These are phyloP conservation scores for Romanogobio albipinnatus DNA, from an alignment of 2,113 vertebrate species.

Conservation along the genomic window DNA sequence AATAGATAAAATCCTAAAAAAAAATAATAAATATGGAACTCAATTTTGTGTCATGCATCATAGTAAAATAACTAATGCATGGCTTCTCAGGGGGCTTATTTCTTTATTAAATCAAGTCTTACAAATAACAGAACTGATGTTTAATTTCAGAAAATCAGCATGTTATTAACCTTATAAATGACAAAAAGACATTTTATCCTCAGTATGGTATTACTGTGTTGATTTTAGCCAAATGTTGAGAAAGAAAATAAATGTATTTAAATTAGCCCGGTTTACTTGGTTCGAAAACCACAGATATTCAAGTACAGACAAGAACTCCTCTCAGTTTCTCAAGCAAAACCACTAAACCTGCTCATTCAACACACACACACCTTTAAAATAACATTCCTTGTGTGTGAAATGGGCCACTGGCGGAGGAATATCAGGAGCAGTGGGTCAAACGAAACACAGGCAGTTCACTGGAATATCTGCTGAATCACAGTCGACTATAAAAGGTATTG, in stretches of 20 bases:
- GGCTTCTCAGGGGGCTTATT: no score
- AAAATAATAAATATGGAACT: no score
- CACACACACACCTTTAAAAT: conserved; percentile 13
- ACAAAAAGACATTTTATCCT: neutral
- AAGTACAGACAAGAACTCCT: conserved; percentile 8
- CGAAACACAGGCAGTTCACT: neutral
- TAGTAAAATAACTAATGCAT: no score
- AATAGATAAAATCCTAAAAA: no score
- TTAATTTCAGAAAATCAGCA: neutral
- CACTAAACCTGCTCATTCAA: neutral
- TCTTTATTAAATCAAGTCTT: no score
- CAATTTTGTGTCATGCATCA: no score
- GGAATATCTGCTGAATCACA: conserved; percentile 13
- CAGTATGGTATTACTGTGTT: neutral
- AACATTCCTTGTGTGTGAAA: neutral
- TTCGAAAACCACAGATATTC: conserved; percentile 27
- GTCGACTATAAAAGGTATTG: neutral
- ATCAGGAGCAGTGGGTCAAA: neutral
- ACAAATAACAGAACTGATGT: neutral
- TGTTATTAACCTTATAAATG: neutral
- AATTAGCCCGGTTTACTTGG: neutral
- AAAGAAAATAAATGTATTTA: conserved; percentile 28
- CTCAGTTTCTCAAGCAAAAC: conserved; percentile 20
- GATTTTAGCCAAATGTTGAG: conserved; percentile 4
- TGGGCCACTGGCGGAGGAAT: neutral